A percentile compares a stretch with the other conserved stretches of the same genome.
Conservation (phyloP, 2,888 invertebrate species). For the Thymelicus lineola region DNA sequence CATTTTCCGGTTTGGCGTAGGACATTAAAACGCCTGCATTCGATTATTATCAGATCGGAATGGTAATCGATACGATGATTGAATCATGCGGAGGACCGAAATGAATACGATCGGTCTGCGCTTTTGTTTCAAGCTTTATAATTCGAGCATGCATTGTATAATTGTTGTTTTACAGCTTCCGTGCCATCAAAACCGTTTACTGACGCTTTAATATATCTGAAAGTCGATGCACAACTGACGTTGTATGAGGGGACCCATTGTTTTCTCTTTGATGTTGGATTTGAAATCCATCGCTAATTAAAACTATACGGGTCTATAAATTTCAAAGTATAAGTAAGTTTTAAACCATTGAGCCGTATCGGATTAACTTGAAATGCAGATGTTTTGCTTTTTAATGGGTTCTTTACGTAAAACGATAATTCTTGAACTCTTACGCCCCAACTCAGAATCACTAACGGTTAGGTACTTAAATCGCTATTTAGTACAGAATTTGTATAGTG, state of each 20-base stretch:
- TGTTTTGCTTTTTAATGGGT: too few relatives aligned
- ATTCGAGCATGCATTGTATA: conserved; percentile 50
- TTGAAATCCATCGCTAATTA: conserved; percentile 25
- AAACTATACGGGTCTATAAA: background rate
- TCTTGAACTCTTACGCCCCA: too few relatives aligned
- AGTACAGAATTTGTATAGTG: too few relatives aligned
- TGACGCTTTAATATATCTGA: conserved; percentile 65
- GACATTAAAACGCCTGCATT: conserved; percentile 64
- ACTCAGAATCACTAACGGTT: too few relatives aligned
- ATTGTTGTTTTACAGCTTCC: conserved; percentile 51
- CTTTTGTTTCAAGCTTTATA: conserved; percentile 50
- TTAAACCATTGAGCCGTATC: too few relatives aligned
- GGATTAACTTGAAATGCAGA: too few relatives aligned
- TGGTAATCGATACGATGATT: conserved; percentile 64
- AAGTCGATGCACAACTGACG: conserved; percentile 50
- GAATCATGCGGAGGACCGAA: conserved; percentile 65
- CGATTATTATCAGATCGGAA: conserved; percentile 64
- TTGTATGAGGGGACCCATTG: conserved; percentile 30
- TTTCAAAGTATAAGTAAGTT: too few relatives aligned
- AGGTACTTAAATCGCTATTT: too few relatives aligned
- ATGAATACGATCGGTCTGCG: conserved; percentile 58
- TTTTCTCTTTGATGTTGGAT: conserved; percentile 30
- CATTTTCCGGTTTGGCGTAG: conserved; percentile 63
- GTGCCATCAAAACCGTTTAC: conserved; percentile 55
- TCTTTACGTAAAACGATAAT: too few relatives aligned